Base-by-base conservation (phyloP, 2,113 vertebrate genomes). In the Paradoxurus hermaphroditus region DNA sequence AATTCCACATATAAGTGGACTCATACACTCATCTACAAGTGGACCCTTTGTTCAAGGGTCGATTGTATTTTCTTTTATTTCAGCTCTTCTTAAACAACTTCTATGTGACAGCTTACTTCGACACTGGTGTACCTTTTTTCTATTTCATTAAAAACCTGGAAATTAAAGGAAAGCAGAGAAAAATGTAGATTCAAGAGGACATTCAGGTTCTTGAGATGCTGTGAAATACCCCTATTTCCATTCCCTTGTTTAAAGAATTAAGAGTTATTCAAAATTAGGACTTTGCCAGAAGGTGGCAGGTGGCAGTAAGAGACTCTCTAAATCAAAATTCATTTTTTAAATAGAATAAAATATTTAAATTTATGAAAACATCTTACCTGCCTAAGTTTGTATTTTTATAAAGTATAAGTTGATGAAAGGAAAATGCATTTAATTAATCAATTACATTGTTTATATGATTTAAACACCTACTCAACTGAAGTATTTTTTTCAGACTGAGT, bases 261-360 rank as follows among this genome's bases (percentile, higher is more conserved):
- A 89, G 23, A 75, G n/a, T 15, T 59, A 56, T 65, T 34, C 2
- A 70, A 90, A 4, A 36, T 14, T 83, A 78, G 4, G 6, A 0
- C 31, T 94, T 68, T 77, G 18, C 96, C 96, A 72, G 70, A 87
- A 51, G 97, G 83, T 97, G 96, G 97, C 96, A 97, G 97, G 79
- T 91, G 56, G 6, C 95, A 98, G 97, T 51, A 98, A 90, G 18
- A 67, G 14, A 79, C 70, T 46, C 62, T 79, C 1, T 27, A 23
- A 72, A 83, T 1, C 11, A 49, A 94, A 81, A 81, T 49, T 62
- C 31, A 68, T 18, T 59, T 59, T 79, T 27, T 67, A 79, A 79
- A 36, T 16, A 49, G 16, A 77, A 39, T 16, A 49, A 12, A 77
- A 39, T 39, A 1, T 39, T 56, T 29, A 23, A n/a, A 65, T 81